Base-by-base conservation (phyloP, 2,888 invertebrate genomes). In the Polyploca ridens region DNA sequence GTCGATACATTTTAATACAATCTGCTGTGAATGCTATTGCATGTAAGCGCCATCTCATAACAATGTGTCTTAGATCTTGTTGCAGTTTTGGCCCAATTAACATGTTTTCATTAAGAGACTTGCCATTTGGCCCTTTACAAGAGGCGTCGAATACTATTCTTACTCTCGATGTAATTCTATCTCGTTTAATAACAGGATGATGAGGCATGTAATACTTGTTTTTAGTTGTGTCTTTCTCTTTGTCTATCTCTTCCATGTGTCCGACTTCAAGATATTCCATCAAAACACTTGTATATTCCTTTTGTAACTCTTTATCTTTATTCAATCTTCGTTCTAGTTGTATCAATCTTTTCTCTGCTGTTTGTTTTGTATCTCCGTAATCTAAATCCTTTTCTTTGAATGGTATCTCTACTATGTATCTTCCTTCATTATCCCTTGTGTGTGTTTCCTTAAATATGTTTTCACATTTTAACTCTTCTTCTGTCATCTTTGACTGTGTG, bases 161-260 rank as follows among this genome's bases (percentile, higher is more conserved):
- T 5, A 68, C 60, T 41, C 76, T 74, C 0, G 76, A 69, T 7
- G 77, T 73, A 16, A 72, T 69, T 46, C 72, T 77, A 8, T 77
- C 77, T 7, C 69, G 62, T 14, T 71, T 66, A 3, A 80, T 33
- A 0, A 84, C 76, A 0, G 78, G 71, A 60, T 79, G 77, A 65
- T 82, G 79, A 1, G 81, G 79, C 66, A 80, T 61, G 64, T 80
- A 78, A 35, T 3, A 35, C 4, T 5, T 35, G 35, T 35, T 35
- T 35, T 35, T 35, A 6, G 7, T 35, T 5, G 35, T 35, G 35
- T 35, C 35, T 64, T 76, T 68, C n/a, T 67, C 57, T 58, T 63
- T 59, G 33, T 72, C 68, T 59, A 76, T 67, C 66, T 70, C 67
- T 70, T 76, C 71, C 69, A 78, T 73, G 58, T 77, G 74, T 7